These are phyloP conservation scores for Brotula barbata DNA, from an alignment of 2,797 vertebrate species.

Conservation along the genomic window DNA sequence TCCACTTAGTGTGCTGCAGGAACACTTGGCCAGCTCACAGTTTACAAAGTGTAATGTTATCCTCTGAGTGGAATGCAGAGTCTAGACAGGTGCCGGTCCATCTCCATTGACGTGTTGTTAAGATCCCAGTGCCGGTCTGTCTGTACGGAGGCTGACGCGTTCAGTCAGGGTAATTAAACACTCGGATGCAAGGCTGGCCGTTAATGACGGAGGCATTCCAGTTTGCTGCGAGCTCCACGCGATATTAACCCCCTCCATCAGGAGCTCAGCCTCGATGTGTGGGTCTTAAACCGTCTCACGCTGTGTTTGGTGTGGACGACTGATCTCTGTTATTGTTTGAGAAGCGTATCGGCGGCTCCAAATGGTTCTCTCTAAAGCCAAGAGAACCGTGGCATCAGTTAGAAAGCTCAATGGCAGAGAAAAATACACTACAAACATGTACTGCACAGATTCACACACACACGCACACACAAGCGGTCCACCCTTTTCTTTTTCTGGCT, in stretches of 20 bases:
- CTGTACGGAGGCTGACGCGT: constrained; percentile 33
- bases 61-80: constrained; percentile 50
- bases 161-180: constrained; percentile 57
- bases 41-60: constrained; percentile 52
- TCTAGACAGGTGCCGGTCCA: constrained; percentile 48
- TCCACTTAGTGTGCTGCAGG: constrained; percentile 35
- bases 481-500: constrained; percentile 10
- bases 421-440: constrained; percentile 3
- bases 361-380: constrained; percentile 42
- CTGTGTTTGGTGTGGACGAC: constrained; percentile 29
- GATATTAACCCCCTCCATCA: constrained; percentile 48
- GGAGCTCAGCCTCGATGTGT: constrained; percentile 32
- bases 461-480: constrained; percentile 12
- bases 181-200: constrained; percentile 20
- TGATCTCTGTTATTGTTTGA: constrained; percentile 29
- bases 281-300: constrained; percentile 34
- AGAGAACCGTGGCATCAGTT: constrained; percentile 56
- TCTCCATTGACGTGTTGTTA: constrained; percentile 49
- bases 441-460: constrained; percentile 7
- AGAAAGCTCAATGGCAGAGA: constrained; percentile 52
- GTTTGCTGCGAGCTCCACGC: constrained; percentile 22
- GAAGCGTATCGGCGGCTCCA: constrained; percentile 43
- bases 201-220: constrained; percentile 32
- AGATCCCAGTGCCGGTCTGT: constrained; percentile 57
- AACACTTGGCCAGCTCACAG: constrained; percentile 39